Evolutionary conservation across 2,113 vertebrate species (phyloP).

Genomic region (Pionites leucogaster): DNA sequence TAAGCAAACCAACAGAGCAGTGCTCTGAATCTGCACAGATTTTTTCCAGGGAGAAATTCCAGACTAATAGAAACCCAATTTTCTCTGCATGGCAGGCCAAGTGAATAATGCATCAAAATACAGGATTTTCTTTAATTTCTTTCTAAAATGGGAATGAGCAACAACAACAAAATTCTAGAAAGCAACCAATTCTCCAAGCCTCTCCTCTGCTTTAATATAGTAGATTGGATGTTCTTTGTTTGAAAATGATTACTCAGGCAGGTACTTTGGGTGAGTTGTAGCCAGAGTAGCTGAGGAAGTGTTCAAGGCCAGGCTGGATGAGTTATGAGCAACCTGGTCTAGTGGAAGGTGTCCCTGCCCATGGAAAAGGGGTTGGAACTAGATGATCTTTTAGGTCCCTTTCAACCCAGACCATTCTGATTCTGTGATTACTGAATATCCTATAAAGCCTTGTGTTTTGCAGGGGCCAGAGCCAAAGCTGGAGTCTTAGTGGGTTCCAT

Average conservation of each 20-base stretch:
- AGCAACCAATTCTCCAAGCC: rapidly evolving
- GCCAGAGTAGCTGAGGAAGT: neutral
- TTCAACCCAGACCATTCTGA: neutral
- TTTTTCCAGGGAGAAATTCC: constrained; percentile 44
- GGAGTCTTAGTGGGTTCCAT: neutral
- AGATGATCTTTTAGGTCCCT: neutral
- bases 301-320: neutral
- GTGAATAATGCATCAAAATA: neutral
- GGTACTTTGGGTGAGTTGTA: neutral
- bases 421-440: neutral
- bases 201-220: neutral
- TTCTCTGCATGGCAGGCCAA: neutral
- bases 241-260: neutral
- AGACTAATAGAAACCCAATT: neutral
- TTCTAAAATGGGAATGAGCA: neutral
- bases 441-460: neutral
- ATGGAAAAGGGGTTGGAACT: neutral
- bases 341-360: neutral
- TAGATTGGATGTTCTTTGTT: neutral
- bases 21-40: neutral
- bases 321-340: neutral
- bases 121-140: neutral
- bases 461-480: neutral
- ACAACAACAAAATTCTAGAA: neutral
- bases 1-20: neutral